These are phyloP conservation scores for Willisornis vidua DNA, from an alignment of 2,113 vertebrate species.

Conservation along the genomic window DNA sequence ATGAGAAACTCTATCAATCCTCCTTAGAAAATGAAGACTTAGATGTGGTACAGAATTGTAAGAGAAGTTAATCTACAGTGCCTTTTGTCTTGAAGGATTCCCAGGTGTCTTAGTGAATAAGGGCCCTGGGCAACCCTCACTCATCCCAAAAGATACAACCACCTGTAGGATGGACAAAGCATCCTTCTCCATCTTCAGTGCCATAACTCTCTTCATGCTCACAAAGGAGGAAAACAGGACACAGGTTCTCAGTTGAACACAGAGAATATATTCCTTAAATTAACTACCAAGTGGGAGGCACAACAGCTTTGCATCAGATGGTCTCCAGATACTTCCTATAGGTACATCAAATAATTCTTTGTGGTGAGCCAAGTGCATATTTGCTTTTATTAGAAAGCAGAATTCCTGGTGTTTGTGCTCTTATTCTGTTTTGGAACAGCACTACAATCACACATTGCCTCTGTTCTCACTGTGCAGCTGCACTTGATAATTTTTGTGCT, in stretches of 20 bases:
- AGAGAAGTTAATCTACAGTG: neutral
- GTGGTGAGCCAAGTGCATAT: neutral
- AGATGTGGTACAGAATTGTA: neutral
- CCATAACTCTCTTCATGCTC: neutral
- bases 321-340: neutral
- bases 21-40: neutral
- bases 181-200: neutral
- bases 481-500: neutral
- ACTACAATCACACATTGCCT: neutral
- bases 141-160: neutral
- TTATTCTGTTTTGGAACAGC: neutral
- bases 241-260: neutral
- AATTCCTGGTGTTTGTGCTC: neutral
- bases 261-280: neutral
- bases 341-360: neutral
- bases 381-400: constrained; percentile 18
- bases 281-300: neutral
- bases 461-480: neutral
- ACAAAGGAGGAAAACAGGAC: neutral
- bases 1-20: constrained; percentile 7
- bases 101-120: neutral
- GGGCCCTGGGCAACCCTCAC: neutral
- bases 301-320: neutral
- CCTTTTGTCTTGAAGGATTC: neutral
- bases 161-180: neutral